These are phyloP conservation scores for Micrasema longulum DNA, from an alignment of 1,140 invertebrate genomes.

Conservation along the genomic window DNA sequence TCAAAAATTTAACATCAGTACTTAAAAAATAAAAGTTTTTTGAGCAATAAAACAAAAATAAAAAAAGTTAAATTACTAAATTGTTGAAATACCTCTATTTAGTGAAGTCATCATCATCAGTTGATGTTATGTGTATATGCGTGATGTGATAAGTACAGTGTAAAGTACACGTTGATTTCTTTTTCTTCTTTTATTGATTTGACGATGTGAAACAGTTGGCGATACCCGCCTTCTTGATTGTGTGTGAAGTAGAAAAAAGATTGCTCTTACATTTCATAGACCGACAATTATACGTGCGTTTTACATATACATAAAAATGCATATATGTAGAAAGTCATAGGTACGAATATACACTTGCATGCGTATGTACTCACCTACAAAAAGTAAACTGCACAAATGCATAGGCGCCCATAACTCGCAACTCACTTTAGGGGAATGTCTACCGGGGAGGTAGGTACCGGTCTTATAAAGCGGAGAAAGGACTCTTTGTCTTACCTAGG, in stretches of 20 bases:
- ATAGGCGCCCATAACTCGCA: slow-evolving; percentile 46
- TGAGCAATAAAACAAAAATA: no score
- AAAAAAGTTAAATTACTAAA: no score
- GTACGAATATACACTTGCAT: background rate
- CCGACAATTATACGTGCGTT: slow-evolving; percentile 51
- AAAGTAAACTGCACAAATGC: slow-evolving; percentile 49
- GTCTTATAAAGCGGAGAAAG: slow-evolving; percentile 53
- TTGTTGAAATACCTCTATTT: no score
- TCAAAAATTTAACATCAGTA: no score
- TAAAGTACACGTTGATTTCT: no score
- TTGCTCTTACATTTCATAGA: slow-evolving; percentile 3
- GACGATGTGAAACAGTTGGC: background rate
- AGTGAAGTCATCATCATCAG: no score
- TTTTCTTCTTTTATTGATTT: no score
- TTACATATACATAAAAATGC: slow-evolving; percentile 10
- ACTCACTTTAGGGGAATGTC: slow-evolving; percentile 51
- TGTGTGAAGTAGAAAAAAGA: slow-evolving; percentile 14
- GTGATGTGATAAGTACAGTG: no score
- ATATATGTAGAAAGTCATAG: background rate
- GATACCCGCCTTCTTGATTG: slow-evolving; percentile 12
- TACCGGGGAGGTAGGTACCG: slow-evolving; percentile 45
- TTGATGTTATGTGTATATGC: no score
- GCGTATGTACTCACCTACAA: slow-evolving; percentile 4
- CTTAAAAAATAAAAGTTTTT: no score
- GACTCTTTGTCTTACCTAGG: slow-evolving; percentile 55